phyloP scores from a whole-genome alignment of 2,888 invertebrate species.

The Melikaiella ostensackeni region DNA sequence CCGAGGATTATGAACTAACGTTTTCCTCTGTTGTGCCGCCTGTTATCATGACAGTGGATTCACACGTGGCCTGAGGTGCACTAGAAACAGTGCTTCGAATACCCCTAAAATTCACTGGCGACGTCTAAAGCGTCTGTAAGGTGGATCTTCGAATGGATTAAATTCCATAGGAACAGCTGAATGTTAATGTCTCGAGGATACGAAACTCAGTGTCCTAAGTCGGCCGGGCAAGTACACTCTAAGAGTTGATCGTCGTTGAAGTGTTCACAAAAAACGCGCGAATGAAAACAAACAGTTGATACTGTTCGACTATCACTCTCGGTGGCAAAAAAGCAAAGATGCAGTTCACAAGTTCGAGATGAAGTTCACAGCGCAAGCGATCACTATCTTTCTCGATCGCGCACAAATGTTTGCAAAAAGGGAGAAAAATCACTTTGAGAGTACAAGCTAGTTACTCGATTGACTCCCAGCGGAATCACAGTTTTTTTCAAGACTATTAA shows the following conservation, averaged over 20 bases:
- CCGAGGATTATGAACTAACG: not conserved
- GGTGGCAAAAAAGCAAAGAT: not conserved
- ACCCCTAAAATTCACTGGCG: slow-evolving; percentile 53
- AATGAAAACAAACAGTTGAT: not conserved
- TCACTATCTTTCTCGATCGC: slow-evolving; percentile 24
- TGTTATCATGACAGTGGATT: not conserved
- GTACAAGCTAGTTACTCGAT: slow-evolving; percentile 1
- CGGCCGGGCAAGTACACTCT: too few species aligned
- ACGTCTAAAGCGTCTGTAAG: slow-evolving; percentile 69
- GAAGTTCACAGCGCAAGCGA: slow-evolving; percentile 12
- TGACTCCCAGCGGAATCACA: slow-evolving; percentile 16
- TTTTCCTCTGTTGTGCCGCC: not conserved
- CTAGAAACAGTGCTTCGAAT: not conserved
- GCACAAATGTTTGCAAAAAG: slow-evolving; percentile 25
- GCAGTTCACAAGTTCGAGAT: slow-evolving; percentile 7
- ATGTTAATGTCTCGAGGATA: not conserved
- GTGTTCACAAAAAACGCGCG: not conserved
- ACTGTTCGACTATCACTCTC: not conserved
- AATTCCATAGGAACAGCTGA: slow-evolving; percentile 69
- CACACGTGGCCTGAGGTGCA: not conserved
- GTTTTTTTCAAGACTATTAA: slow-evolving; percentile 27
- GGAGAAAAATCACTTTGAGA: slow-evolving; percentile 29
- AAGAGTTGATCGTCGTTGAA: not conserved
- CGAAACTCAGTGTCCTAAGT: too few species aligned
- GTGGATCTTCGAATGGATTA: slow-evolving; percentile 73